phyloP scores from a whole-genome alignment of 2,888 invertebrate genomes.

The Polydrusus cervinus region DNA sequence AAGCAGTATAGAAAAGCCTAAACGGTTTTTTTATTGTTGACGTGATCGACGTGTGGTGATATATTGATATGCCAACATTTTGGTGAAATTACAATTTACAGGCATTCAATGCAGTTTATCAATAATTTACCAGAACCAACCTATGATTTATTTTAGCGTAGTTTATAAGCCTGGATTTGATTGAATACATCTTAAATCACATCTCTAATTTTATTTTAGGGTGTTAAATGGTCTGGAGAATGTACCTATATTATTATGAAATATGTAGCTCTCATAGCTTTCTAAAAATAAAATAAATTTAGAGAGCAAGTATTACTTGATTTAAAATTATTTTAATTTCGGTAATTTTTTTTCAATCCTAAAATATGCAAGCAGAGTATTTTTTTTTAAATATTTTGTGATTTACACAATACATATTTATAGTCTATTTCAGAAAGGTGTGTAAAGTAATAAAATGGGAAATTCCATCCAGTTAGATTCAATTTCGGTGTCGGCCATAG shows the following conservation, averaged over 20 bases:
- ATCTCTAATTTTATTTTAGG: background rate
- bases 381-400: no score
- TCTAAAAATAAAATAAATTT: constrained; percentile 3
- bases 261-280: background rate
- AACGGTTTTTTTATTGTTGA: constrained; percentile 2
- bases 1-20: background rate
- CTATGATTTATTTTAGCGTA: background rate
- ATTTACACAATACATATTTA: no score
- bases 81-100: background rate
- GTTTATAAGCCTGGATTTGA: background rate
- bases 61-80: background rate
- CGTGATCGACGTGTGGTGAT: constrained; percentile 3
- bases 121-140: background rate
- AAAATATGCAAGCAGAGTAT: no score
- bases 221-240: no score
- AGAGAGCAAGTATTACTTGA: background rate
- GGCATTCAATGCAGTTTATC: background rate
- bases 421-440: no score
- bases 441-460: no score
- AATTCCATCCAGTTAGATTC: no score
- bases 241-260: constrained; percentile 9
- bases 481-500: no score
- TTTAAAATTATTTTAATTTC: constrained; percentile 8
- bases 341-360: no score
- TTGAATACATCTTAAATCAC: constrained; percentile 3